These are phyloP conservation scores for Echinops telfairi DNA, from an alignment of 2,113 vertebrate genomes.

Conservation along the genomic window DNA sequence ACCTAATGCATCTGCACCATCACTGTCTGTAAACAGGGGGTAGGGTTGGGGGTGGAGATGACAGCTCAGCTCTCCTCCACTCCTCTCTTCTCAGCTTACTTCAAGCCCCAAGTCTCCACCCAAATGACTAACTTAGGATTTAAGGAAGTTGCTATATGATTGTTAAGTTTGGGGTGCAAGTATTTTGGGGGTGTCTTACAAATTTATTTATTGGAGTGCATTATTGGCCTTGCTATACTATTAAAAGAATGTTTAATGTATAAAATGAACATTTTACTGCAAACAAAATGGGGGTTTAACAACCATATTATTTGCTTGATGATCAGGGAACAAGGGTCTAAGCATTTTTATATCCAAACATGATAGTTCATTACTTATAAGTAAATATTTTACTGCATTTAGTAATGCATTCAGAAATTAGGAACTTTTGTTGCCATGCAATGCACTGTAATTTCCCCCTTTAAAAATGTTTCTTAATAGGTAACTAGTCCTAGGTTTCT, in stretches of 20 bases:
- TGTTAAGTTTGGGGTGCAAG: neutral
- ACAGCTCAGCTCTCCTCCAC: neutral
- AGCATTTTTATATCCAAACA: slow-evolving; percentile 36
- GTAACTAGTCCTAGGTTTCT: neutral
- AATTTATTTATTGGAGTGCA: slow-evolving; percentile 36
- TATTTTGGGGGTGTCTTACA: neutral
- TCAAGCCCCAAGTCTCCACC: neutral
- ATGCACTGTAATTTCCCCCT: neutral
- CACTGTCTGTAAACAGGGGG: neutral
- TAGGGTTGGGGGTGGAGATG: neutral
- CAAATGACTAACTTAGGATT: slow-evolving; percentile 2
- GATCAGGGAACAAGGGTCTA: neutral
- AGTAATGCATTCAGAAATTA: slow-evolving; percentile 18
- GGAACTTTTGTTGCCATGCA: neutral
- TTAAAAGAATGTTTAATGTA: slow-evolving; percentile 27
- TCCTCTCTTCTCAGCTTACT: neutral
- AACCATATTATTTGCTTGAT: too few relatives aligned
- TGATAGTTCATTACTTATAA: neutral
- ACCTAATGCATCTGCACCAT: neutral
- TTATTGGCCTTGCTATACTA: neutral
- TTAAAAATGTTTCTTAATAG: neutral
- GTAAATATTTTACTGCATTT: neutral
- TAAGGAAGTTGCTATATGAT: slow-evolving; percentile 53
- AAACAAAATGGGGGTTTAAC: slow-evolving; percentile 46
- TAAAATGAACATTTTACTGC: slow-evolving; percentile 23